Conservation (phyloP, 2,888 invertebrate species). For the Teleogryllus oceanicus region DNA sequence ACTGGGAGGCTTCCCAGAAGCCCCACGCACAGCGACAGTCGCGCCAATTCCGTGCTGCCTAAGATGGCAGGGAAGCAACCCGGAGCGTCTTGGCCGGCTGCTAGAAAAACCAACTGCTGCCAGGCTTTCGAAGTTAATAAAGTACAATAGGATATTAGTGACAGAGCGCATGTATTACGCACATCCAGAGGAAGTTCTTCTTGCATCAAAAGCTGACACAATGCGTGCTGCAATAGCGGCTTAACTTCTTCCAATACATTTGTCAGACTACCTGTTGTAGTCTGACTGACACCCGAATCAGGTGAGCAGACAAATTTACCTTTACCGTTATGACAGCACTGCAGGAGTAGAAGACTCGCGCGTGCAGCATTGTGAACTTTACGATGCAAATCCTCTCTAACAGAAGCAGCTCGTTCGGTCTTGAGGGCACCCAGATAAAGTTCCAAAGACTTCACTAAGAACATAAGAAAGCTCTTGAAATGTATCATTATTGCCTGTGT, state of each 20-base stretch:
- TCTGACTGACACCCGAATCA: background rate
- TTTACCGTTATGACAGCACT: background rate
- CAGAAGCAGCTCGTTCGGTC: background rate
- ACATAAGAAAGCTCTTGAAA: background rate
- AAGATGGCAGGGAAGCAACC: background rate
- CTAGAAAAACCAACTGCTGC: background rate
- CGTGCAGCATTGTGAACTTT: background rate
- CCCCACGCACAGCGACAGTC: background rate
- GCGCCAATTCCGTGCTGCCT: background rate
- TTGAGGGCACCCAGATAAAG: background rate
- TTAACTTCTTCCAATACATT: background rate
- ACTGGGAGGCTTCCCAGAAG: background rate
- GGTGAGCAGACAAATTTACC: background rate
- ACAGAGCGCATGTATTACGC: background rate
- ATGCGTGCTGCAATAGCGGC: background rate
- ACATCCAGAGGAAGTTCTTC: conserved; percentile 10
- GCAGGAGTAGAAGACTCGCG: background rate
- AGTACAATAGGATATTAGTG: background rate
- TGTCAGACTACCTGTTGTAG: background rate
- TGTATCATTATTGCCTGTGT: background rate
- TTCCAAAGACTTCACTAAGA: background rate
- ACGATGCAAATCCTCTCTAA: background rate
- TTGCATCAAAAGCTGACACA: background rate
- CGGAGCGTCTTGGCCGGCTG: background rate
- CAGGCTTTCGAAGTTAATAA: background rate